Evolutionary conservation across 2,113 vertebrate species (phyloP), one percentile per base, ranked within the genome.

Genomic region (Menidia beryllina): DNA sequence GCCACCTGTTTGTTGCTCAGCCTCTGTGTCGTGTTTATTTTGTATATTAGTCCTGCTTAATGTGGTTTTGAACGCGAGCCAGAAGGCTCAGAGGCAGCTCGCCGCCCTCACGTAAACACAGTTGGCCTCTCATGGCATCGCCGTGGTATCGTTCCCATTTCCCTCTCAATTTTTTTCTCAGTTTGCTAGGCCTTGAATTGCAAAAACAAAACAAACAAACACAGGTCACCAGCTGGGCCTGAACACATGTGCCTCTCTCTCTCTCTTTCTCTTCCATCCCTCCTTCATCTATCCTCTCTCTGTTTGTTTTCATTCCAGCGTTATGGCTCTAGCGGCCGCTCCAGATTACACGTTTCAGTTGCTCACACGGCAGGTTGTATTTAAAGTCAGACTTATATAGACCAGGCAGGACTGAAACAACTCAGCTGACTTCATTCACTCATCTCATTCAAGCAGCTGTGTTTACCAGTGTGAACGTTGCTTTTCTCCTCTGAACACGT

Each of bases 241-340:
- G 58, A 24, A 34, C 72, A 49, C 65, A 45, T 14, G 17, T 45
- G 41, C 41, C 41, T 15, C 39, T 15, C 39, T 15, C 14, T 13
- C 17, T 5, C 78, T 39, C 6, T 17, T 21, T 55, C 55, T 41
- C 38, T 15, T 74, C 91, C 71, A 6, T 17, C 12, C 8, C 41
- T 39, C 57, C 24, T 53, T 47, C 19, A 26, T 61, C 54, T 10
- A 12, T 53, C 21, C 14, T 50, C 25, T 26, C 38, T 71, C 25
- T 69, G 19, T 69, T 81, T 85, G 83, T 81, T 88, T 94, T 90
- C 86, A 65, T 88, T 91, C 10, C 91, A 94, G 93, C 83, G 80
- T 84, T 73, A 52, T 55, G 60, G 52, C 45, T 71, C 64, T 70
- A 38, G 70, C 13, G 73, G 82, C 19, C 9, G 75, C 52, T 72